Conservation (phyloP, 2,888 invertebrate genomes). For the Leuctra nigra region DNA sequence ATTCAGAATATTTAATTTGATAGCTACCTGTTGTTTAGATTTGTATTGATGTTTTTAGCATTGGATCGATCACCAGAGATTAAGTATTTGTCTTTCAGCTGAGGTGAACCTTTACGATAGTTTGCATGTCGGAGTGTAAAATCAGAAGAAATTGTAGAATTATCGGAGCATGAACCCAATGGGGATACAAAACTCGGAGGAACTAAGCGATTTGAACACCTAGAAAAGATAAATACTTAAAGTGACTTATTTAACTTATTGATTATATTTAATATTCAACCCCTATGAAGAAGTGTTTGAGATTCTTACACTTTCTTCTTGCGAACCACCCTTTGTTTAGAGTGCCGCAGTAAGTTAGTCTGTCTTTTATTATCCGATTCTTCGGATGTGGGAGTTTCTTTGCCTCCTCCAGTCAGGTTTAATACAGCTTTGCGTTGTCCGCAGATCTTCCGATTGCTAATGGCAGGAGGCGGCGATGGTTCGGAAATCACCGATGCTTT, state of each 20-base stretch:
- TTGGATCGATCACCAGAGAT: no score
- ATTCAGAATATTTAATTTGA: no score
- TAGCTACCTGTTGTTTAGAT: no score
- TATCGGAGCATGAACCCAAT: neutral
- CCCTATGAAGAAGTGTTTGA: neutral
- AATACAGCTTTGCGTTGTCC: neutral
- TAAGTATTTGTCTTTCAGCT: no score
- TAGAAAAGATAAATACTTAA: no score
- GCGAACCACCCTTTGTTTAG: neutral
- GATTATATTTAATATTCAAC: no score
- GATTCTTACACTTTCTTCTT: neutral
- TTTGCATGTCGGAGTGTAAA: neutral
- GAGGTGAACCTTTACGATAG: no score
- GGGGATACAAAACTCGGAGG: neutral
- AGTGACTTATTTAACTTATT: no score
- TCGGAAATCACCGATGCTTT: neutral
- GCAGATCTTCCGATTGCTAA: neutral
- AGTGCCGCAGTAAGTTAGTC: neutral
- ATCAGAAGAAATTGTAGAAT: neutral
- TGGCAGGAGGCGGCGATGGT: no score
- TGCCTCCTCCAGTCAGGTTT: neutral
- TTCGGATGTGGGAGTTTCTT: neutral
- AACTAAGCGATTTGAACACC: no score
- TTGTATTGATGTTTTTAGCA: no score
- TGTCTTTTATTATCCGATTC: neutral